phyloP scores from a whole-genome alignment of 2,113 vertebrate genomes.

The Blennius ocellaris region DNA sequence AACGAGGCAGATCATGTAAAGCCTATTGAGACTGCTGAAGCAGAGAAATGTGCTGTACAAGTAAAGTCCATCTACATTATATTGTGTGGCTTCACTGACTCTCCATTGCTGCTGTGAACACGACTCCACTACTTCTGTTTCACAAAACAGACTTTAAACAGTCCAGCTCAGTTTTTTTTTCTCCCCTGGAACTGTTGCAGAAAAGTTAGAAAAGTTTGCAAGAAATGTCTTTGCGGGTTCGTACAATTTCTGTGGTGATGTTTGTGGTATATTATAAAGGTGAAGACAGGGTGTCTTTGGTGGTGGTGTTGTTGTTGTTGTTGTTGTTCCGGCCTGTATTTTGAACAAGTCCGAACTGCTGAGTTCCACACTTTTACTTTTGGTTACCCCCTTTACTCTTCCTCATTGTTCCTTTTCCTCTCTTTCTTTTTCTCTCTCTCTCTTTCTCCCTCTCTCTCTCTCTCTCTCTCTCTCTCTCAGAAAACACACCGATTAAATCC shows the following conservation, averaged over 20 bases:
- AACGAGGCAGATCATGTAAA: too few relatives aligned
- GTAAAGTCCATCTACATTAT: too few relatives aligned
- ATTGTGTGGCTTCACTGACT: not conserved
- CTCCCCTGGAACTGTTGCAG: constrained; percentile 24
- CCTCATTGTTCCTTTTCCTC: constrained; percentile 3
- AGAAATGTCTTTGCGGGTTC: constrained; percentile 15
- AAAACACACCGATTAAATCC: constrained; percentile 75
- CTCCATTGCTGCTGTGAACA: not conserved
- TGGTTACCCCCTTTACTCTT: not conserved
- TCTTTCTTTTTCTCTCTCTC: constrained; percentile 40
- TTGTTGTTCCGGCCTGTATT: constrained; percentile 32
- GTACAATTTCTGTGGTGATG: constrained; percentile 28
- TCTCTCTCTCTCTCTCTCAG: constrained; percentile 31
- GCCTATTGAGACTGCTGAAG: too few relatives aligned
- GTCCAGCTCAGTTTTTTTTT: constrained; percentile 5
- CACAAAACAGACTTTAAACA: constrained; percentile 2
- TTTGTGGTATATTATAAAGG: constrained; percentile 46
- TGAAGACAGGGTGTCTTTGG: not conserved
- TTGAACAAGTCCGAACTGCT: constrained; percentile 59
- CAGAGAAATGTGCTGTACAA: too few relatives aligned
- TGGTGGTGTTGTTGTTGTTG: too few relatives aligned
- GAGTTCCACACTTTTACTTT: constrained; percentile 59
- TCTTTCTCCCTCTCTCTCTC: constrained; percentile 19
- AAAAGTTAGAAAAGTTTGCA: constrained; percentile 44
- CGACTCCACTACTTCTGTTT: not conserved